Evolutionary conservation across 2,888 invertebrate species (phyloP).

Genomic region (Plagodis dolabraria): DNA sequence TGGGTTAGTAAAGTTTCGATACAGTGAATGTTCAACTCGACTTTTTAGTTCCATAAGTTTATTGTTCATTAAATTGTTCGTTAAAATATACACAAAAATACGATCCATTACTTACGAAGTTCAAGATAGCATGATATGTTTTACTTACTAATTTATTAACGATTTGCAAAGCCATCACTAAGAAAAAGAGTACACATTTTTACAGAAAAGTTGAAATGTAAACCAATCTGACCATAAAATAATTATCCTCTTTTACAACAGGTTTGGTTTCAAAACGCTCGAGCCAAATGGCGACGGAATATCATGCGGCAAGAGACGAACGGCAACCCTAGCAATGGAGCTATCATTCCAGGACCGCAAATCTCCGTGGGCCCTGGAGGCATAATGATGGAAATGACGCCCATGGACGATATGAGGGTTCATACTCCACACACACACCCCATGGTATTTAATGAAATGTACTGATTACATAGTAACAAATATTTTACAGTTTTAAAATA

Average conservation of each 20-base stretch:
- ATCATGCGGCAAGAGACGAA: slow-evolving; percentile 92
- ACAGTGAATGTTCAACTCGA: no score
- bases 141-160: no score
- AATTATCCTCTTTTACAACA: slow-evolving; percentile 58
- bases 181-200: no score
- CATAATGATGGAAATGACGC: slow-evolving; percentile 62
- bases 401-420: slow-evolving; percentile 70
- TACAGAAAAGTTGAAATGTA: no score
- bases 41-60: no score
- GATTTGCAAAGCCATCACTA: no score
- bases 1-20: no score
- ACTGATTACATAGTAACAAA: slow-evolving; percentile 49
- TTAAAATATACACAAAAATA: no score
- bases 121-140: no score
- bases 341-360: slow-evolving; percentile 47
- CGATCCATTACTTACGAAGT: no score
- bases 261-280: slow-evolving; percentile 99
- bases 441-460: slow-evolving; percentile 71
- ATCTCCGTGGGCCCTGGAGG: slow-evolving; percentile 48
- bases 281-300: slow-evolving; percentile 99
- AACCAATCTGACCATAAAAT: no score
- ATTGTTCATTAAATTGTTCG: no score
- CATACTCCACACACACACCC: slow-evolving; percentile 68
- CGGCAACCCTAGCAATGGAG: slow-evolving; percentile 56
- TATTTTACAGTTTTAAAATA: background rate